Percentiles rank a stretch among this genome's conserved stretches.
These are phyloP conservation scores for Erethizon dorsatum DNA, from an alignment of 2,797 vertebrate species.

Conservation along the genomic window DNA sequence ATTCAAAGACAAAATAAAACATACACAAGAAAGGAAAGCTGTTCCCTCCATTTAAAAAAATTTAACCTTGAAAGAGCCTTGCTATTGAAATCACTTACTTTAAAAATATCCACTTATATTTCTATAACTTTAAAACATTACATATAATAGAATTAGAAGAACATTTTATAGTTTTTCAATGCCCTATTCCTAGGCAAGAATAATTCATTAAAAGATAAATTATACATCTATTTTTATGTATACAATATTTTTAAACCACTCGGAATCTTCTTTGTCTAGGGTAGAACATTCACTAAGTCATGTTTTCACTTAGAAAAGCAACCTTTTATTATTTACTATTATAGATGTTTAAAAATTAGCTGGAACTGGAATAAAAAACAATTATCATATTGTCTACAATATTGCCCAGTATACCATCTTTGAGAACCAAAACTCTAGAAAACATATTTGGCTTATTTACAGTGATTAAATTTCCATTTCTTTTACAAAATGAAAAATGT, in stretches of 20 bases:
- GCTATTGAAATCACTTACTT: constrained; percentile 18
- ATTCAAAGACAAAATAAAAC: constrained; percentile 54
- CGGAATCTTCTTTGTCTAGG: not conserved
- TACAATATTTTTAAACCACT: not conserved
- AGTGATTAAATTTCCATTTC: not conserved
- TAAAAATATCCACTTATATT: constrained; percentile 1
- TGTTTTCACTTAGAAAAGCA: not conserved
- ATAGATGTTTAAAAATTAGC: not conserved
- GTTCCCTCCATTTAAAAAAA: constrained; percentile 18
- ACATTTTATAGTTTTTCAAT: not conserved
- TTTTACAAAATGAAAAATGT: not conserved
- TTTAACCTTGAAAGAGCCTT: constrained; percentile 35
- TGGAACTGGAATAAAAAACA: not conserved
- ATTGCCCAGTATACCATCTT: not conserved
- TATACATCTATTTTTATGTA: not conserved
- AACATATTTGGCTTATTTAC: not conserved
- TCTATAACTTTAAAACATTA: not conserved
- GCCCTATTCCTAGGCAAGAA: not conserved
- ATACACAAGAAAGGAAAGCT: not conserved
- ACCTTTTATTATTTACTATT: not conserved
- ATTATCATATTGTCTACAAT: not conserved
- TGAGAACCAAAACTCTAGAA: not conserved
- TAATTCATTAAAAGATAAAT: not conserved
- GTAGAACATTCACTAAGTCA: not conserved
- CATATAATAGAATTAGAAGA: constrained; percentile 4